Conservation (phyloP, 2,113 vertebrate species). For the Pterocles burchelli region DNA sequence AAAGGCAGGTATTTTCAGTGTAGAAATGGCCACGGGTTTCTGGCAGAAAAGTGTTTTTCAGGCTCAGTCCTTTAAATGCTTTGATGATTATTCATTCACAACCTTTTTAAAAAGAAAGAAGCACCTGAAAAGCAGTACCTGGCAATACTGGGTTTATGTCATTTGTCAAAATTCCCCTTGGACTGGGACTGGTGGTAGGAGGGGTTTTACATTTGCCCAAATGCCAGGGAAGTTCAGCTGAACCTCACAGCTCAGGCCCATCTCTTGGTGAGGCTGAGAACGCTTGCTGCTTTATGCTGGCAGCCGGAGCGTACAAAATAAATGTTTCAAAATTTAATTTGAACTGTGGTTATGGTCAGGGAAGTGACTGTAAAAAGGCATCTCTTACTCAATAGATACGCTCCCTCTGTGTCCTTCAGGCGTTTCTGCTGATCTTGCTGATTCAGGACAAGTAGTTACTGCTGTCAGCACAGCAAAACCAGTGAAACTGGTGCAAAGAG, state of each 20-base stretch:
- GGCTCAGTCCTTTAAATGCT: neutral
- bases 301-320: neutral
- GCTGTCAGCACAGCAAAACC: neutral
- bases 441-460: neutral
- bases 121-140: neutral
- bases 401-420: neutral
- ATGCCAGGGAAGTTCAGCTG: neutral
- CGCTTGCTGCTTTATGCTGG: neutral
- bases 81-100: neutral
- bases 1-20: neutral
- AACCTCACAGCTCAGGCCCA: neutral
- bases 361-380: neutral
- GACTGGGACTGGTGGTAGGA: neutral
- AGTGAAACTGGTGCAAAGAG: neutral
- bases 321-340: neutral
- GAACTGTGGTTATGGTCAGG: neutral
- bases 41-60: neutral
- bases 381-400: neutral
- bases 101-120: neutral
- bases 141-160: neutral
- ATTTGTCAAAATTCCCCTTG: neutral
- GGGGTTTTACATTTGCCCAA: neutral
- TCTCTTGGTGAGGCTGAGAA: neutral
- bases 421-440: neutral
- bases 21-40: neutral